These are phyloP conservation scores for Nannobrachium achirus DNA, from an alignment of 2,113 vertebrate genomes.

Conservation along the genomic window DNA sequence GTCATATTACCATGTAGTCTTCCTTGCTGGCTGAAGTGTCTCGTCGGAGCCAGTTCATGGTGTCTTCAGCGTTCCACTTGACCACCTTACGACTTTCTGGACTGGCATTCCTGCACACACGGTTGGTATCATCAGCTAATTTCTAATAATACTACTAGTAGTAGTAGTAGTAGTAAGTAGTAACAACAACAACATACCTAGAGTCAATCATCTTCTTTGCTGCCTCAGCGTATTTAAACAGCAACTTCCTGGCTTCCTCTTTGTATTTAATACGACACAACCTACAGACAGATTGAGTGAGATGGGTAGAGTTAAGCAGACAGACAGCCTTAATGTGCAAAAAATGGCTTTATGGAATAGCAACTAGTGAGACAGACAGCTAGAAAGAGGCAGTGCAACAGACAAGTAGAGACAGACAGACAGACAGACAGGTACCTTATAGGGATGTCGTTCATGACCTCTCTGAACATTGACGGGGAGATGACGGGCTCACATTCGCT, in stretches of 20 bases:
- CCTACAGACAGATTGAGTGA: slow-evolving; percentile 81
- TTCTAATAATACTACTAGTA: too few relatives aligned
- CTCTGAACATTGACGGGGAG: slow-evolving; percentile 97
- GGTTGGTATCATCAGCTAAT: too few relatives aligned
- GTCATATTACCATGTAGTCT: slow-evolving; percentile 94
- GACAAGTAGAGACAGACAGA: not conserved
- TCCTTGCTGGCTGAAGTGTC: slow-evolving; percentile 97
- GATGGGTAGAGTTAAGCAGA: not conserved
- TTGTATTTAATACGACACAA: slow-evolving; percentile 98
- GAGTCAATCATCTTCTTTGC: slow-evolving; percentile 97
- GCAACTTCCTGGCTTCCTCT: slow-evolving; percentile 92
- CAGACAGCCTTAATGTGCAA: too few relatives aligned
- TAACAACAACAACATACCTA: slow-evolving; percentile 76
- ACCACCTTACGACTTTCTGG: slow-evolving; percentile 97
- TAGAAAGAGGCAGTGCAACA: not conserved
- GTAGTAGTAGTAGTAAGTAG: not conserved
- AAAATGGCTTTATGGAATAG: too few relatives aligned
- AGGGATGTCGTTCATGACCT: slow-evolving; percentile 99
- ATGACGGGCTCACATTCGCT: slow-evolving; percentile 94
- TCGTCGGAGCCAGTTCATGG: slow-evolving; percentile 96
- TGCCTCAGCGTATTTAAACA: slow-evolving; percentile 97
- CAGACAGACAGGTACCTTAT: slow-evolving; percentile 82
- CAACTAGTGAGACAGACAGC: not conserved
- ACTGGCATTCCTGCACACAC: slow-evolving; percentile 87
- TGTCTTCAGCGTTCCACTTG: slow-evolving; percentile 98